These are phyloP conservation scores for Acronicta psi DNA, from an alignment of 2,888 invertebrate species.

Conservation along the genomic window DNA sequence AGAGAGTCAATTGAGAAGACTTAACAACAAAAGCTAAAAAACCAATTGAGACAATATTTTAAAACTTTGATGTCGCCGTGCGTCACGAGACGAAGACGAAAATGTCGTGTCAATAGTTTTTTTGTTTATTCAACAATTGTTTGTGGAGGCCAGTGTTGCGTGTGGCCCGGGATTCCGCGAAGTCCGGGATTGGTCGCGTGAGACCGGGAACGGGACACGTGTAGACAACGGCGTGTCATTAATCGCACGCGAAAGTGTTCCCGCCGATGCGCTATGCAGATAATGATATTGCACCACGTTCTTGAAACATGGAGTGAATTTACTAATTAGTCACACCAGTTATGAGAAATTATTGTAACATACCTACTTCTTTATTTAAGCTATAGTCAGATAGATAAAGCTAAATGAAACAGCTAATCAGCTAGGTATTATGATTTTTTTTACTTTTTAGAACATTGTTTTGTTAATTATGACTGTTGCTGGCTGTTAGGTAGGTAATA, in stretches of 20 bases:
- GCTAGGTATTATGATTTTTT: too few relatives aligned
- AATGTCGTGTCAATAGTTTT: conserved; percentile 50
- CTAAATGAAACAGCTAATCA: too few relatives aligned
- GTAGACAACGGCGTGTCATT: conserved; percentile 51
- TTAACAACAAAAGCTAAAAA: conserved; percentile 7
- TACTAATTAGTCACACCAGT: conserved; percentile 24
- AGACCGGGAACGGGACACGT: conserved; percentile 51
- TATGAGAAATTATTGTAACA: not conserved
- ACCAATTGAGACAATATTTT: conserved; percentile 27
- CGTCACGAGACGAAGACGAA: conserved; percentile 40
- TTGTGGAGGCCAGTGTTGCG: conserved; percentile 56
- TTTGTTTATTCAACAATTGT: conserved; percentile 56
- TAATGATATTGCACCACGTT: conserved; percentile 33
- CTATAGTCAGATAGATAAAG: too few relatives aligned
- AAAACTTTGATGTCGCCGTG: conserved; percentile 50
- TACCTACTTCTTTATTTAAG: too few relatives aligned
- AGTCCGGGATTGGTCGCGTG: conserved; percentile 58
- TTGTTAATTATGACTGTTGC: too few relatives aligned
- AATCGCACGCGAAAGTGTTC: conserved; percentile 54
- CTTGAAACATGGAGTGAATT: conserved; percentile 17
- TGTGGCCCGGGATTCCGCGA: conserved; percentile 63
- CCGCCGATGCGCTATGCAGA: conserved; percentile 37
- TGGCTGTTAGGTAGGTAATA: too few relatives aligned
- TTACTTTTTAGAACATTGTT: too few relatives aligned
- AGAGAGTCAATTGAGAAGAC: too few relatives aligned